Conservation (phyloP, 2,888 invertebrate genomes). For the Drosophila picticornis region DNA sequence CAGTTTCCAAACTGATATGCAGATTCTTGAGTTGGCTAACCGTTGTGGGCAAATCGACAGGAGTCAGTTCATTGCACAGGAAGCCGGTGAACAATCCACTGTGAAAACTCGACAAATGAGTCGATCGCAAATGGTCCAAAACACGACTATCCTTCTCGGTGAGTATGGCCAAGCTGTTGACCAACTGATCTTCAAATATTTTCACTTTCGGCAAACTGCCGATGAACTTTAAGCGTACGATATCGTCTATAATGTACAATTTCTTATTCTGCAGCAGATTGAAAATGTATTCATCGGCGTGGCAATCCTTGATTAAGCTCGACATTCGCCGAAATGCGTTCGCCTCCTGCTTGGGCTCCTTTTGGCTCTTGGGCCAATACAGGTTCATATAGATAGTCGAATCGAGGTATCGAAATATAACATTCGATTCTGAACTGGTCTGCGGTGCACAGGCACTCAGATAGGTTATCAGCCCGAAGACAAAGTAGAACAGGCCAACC, state of each 20-base stretch:
- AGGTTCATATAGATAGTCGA: conserved; percentile 87
- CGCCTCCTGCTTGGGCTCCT: conserved; percentile 7
- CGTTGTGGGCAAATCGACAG: conserved; percentile 34
- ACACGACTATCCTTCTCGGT: conserved; percentile 5
- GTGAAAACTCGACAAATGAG: conserved; percentile 30
- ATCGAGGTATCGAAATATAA: conserved; percentile 88
- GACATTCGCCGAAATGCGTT: conserved; percentile 79
- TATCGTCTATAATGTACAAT: conserved; percentile 42
- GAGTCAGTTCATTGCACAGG: conserved; percentile 50
- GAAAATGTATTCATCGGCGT: conserved; percentile 90
- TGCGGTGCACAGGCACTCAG: conserved; percentile 92
- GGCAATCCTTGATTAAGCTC: conserved; percentile 88
- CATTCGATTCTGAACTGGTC: neutral
- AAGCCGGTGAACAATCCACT: conserved; percentile 24
- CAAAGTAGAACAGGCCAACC: conserved; percentile 89
- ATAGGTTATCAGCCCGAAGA: conserved; percentile 89
- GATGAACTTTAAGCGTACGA: conserved; percentile 32
- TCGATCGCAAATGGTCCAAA: neutral
- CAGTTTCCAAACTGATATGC: conserved; percentile 32
- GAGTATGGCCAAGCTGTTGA: neutral
- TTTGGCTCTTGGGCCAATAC: conserved; percentile 72
- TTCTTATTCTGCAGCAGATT: conserved; percentile 83
- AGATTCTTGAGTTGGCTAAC: conserved; percentile 34
- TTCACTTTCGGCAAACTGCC: neutral
- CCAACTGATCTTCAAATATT: neutral